Percentiles rank a stretch among this genome's conserved stretches.
phyloP scores from a whole-genome alignment of 1,140 invertebrate species.

The Pseudoatta argentina region DNA sequence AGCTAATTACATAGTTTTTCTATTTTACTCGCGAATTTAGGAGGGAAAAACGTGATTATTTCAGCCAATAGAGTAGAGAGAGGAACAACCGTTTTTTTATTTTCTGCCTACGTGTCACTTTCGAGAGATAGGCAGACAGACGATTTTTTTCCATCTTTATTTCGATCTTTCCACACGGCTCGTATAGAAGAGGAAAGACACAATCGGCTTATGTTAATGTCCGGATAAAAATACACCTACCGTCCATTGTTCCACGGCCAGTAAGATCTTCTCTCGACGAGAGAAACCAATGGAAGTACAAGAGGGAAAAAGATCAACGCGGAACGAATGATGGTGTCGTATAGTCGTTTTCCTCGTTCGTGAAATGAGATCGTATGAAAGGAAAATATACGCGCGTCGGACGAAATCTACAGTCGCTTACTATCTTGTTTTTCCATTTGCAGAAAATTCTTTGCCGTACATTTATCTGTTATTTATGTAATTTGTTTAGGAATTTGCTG shows the following conservation, averaged over 20 bases:
- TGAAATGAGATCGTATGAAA: constrained; percentile 47
- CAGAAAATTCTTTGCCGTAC: constrained; percentile 9
- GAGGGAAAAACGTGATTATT: background rate
- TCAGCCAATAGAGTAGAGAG: background rate
- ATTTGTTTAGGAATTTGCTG: background rate
- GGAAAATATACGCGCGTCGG: constrained; percentile 38
- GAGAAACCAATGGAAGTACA: constrained; percentile 63
- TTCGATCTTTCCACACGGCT: constrained; percentile 55
- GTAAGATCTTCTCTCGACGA: constrained; percentile 63
- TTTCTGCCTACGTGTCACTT: constrained; percentile 45
- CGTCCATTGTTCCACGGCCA: constrained; percentile 70
- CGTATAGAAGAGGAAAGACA: constrained; percentile 63
- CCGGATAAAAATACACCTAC: constrained; percentile 75
- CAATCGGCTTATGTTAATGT: constrained; percentile 77
- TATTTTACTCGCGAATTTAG: constrained; percentile 9
- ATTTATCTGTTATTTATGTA: constrained; percentile 4
- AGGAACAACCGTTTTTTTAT: constrained; percentile 7
- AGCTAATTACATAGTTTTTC: background rate
- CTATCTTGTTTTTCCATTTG: constrained; percentile 33
- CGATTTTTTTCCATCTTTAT: constrained; percentile 47
- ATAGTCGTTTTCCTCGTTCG: constrained; percentile 55
- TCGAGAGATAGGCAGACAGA: constrained; percentile 36
- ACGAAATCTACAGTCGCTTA: constrained; percentile 41
- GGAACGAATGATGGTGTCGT: constrained; percentile 40
- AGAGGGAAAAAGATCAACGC: constrained; percentile 37